These are phyloP conservation scores for Ornithorhynchus anatinus DNA, from an alignment of 2,113 vertebrate genomes.

Conservation along the genomic window DNA sequence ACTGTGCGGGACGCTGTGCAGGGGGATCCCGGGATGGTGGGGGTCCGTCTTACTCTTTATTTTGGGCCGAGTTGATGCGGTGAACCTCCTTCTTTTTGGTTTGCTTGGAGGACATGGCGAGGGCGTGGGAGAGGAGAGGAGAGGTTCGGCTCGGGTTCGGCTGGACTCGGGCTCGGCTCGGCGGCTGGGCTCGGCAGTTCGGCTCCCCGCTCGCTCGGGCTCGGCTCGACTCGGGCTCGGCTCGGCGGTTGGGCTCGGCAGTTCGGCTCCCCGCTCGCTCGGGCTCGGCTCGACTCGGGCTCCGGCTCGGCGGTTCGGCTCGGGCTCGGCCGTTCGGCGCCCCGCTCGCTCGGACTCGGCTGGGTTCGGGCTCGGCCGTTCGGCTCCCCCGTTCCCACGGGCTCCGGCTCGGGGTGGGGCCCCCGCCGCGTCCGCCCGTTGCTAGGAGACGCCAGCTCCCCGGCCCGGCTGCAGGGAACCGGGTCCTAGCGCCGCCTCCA, in stretches of 20 bases:
- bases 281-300: rapidly evolving
- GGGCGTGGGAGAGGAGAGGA: rapidly evolving
- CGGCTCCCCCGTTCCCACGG: too few species aligned
- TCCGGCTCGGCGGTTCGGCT: too few species aligned
- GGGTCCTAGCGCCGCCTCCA: too few species aligned
- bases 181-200: rapidly evolving
- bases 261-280: rapidly evolving
- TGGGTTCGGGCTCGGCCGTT: too few species aligned
- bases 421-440: too few species aligned
- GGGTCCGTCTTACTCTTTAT: constrained; percentile 74
- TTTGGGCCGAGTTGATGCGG: constrained; percentile 62
- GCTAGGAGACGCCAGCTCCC: too few species aligned
- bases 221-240: background rate
- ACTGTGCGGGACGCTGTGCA: too few species aligned
- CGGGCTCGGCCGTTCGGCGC: rapidly evolving
- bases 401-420: too few species aligned
- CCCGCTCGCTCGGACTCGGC: background rate
- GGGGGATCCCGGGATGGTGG: too few species aligned
- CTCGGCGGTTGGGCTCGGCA: rapidly evolving
- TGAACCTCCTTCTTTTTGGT: constrained; percentile 73
- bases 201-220: rapidly evolving
- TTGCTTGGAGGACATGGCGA: constrained; percentile 61
- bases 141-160: background rate
- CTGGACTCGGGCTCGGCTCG: background rate
- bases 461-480: too few species aligned